These are phyloP conservation scores for Noctua comes DNA, from an alignment of 2,888 invertebrate genomes.

Conservation along the genomic window DNA sequence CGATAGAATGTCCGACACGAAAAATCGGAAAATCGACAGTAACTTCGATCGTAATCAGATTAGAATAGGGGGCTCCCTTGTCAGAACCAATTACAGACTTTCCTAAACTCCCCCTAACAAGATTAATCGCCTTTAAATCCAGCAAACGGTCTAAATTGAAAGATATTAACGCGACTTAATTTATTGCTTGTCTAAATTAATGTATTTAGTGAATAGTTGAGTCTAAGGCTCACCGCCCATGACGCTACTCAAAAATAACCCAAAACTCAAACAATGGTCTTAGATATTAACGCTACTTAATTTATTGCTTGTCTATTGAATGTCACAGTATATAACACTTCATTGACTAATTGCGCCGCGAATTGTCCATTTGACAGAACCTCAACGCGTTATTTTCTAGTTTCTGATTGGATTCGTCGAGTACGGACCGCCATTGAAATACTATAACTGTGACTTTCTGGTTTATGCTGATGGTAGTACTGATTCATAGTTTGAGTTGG, in stretches of 20 bases:
- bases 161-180: conserved; percentile 58
- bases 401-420: neutral
- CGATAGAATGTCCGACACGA: neutral
- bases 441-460: neutral
- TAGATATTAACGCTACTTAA: too few relatives aligned
- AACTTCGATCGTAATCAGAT: conserved; percentile 45
- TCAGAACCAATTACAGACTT: conserved; percentile 59
- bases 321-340: neutral
- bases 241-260: too few relatives aligned
- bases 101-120: conserved; percentile 54
- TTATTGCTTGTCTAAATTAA: conserved; percentile 56
- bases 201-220: conserved; percentile 50
- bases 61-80: conserved; percentile 23
- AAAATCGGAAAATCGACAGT: conserved; percentile 12
- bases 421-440: neutral
- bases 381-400: neutral
- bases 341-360: neutral
- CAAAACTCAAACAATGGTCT: too few relatives aligned
- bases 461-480: neutral
- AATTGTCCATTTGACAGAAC: neutral
- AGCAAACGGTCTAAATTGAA: conserved; percentile 61
- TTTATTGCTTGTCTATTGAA: too few relatives aligned
- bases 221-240: neutral
- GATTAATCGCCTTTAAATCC: conserved; percentile 66
- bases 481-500: neutral